Evolutionary conservation across 2,888 invertebrate genomes (phyloP).

Genomic region (Volucella zonaria): DNA sequence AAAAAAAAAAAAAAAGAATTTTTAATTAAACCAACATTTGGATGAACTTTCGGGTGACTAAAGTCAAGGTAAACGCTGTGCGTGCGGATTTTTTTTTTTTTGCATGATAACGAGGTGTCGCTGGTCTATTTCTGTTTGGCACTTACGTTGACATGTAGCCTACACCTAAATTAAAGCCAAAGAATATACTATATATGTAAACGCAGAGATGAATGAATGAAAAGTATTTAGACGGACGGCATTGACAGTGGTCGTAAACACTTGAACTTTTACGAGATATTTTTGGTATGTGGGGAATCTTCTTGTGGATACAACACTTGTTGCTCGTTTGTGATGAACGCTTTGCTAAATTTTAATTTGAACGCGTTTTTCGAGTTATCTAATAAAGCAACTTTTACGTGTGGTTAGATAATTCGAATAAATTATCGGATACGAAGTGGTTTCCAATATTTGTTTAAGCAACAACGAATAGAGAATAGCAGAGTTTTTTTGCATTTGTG

Average conservation of each 20-base stretch:
- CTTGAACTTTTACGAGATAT: conserved; percentile 42
- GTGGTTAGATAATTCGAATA: no score
- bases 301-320: conserved; percentile 47
- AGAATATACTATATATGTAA: not conserved
- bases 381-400: not conserved
- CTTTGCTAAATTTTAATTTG: not conserved
- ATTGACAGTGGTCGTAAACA: conserved; percentile 47
- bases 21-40: not conserved
- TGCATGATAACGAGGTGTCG: conserved; percentile 45
- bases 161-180: conserved; percentile 58
- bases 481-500: no score
- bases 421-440: no score
- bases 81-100: not conserved
- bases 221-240: conserved; percentile 50
- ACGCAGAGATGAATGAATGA: conserved; percentile 18
- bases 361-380: conserved; percentile 13
- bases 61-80: conserved; percentile 56
- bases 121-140: conserved; percentile 58
- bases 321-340: conserved; percentile 41
- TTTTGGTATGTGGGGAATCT: conserved; percentile 25
- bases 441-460: no score
- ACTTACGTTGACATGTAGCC: conserved; percentile 52
- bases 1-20: conserved; percentile 40
- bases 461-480: no score
- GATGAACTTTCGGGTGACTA: conserved; percentile 19